Evolutionary conservation across 1,140 invertebrate genomes (phyloP), one percentile per base, ranked within the genome.

Genomic region (Psilanteris sp.): DNA sequence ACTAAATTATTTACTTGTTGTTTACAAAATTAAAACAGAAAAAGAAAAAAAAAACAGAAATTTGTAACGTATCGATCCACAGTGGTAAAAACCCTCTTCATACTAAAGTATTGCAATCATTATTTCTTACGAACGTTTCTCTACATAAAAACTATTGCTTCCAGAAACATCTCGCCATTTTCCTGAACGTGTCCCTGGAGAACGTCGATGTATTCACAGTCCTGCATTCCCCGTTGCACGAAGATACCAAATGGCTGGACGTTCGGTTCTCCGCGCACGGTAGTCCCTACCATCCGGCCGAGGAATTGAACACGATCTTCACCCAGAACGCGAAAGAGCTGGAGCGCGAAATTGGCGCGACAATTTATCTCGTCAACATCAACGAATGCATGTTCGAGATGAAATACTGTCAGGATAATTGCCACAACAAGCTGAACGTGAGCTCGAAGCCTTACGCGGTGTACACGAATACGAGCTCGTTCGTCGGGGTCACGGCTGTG

Each of bases 171-270:
- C 88, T 98, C 1, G 90, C 95, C 0, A 88, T 91, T 46, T 90
- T 97, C 4, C 90, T 96, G 41, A 95, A 95, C 74, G 92, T 93
- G 0, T 92, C 92, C 0, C 79, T 91, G 27, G 90, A 94, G 14
- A 97, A 98, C 86, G 94, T 98, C 2, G 96, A 98, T 81, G 92
- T 98, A 0, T 97, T 98, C 76, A 97, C 96, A 0, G 94, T 98
- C 0, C 89, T 95, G 2, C 91, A 91, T 72, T 93, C 93, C 3
- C 90, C 90, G 0, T 90, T 90, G 15, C 84, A 90, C 1, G 91
- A 92, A 50, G 91, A 92, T 34, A 89, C 87, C 11, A 89, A 87
- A 3, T 79, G 90, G 0, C 79, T 96, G 22, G 96, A 98, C 83
- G 93, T 98, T 0, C 89, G 96, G 68, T 98, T 95, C 85, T 94